phyloP scores from a whole-genome alignment of 1,140 invertebrate genomes.

The Drosophila varians region DNA sequence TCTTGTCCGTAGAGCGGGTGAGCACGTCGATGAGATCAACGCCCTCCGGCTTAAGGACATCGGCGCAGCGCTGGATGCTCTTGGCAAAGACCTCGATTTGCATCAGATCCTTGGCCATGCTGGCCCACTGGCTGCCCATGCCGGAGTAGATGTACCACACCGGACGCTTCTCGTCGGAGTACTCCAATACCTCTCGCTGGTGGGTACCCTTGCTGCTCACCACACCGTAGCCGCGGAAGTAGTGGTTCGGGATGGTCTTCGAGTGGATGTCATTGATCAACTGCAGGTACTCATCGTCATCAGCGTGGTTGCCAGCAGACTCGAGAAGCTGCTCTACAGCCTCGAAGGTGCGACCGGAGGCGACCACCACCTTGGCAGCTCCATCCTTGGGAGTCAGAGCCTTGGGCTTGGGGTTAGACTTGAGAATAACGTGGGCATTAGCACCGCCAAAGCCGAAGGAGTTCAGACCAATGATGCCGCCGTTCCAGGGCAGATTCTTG shows the following conservation, averaged over 20 bases:
- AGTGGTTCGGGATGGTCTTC: slow-evolving; percentile 88
- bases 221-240: slow-evolving; percentile 91
- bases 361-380: slow-evolving; percentile 89
- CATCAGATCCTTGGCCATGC: slow-evolving; percentile 95
- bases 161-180: slow-evolving; percentile 87
- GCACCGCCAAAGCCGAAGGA: slow-evolving; percentile 99
- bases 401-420: slow-evolving; percentile 90
- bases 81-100: slow-evolving; percentile 90
- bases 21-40: slow-evolving; percentile 93
- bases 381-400: slow-evolving; percentile 84
- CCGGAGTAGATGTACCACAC: slow-evolving; percentile 98
- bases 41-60: slow-evolving; percentile 89
- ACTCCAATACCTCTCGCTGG: slow-evolving; percentile 81
- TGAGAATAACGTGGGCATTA: slow-evolving; percentile 95
- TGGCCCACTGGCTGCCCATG: slow-evolving; percentile 98
- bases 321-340: slow-evolving; percentile 89
- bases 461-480: slow-evolving; percentile 94
- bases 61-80: slow-evolving; percentile 90
- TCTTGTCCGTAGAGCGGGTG: slow-evolving; percentile 89
- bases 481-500: slow-evolving; percentile 91
- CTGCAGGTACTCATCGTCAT: slow-evolving; percentile 91
- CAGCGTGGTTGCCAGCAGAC: slow-evolving; percentile 85
- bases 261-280: slow-evolving; percentile 90
- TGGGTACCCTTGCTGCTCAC: slow-evolving; percentile 84
- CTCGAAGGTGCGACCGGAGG: slow-evolving; percentile 93